Conservation (phyloP, 2,888 invertebrate species). For the Torymus tubicola region DNA sequence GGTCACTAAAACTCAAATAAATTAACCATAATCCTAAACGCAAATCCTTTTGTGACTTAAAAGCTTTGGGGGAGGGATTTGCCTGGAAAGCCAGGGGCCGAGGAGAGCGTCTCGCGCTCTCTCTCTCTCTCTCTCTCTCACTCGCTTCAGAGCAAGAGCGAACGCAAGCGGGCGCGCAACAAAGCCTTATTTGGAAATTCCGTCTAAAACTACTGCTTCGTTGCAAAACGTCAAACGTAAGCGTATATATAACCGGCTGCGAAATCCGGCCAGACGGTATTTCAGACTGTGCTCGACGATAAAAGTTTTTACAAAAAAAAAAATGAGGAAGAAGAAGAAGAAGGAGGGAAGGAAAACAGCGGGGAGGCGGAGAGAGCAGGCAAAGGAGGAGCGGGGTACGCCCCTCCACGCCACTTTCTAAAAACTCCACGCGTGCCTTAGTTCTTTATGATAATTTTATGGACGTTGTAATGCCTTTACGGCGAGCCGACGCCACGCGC, state of each 20-base stretch:
- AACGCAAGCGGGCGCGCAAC: slow-evolving; percentile 34
- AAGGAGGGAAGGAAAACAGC: not conserved
- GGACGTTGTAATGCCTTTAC: not conserved
- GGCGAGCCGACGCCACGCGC: not conserved
- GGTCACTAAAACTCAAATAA: slow-evolving; percentile 59
- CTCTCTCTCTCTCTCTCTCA: too few species aligned
- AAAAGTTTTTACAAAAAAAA: slow-evolving; percentile 39
- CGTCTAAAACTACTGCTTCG: slow-evolving; percentile 48
- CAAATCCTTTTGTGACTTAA: slow-evolving; percentile 58
- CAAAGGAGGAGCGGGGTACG: not conserved
- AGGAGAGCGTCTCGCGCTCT: too few species aligned
- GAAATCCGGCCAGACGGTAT: slow-evolving; percentile 44
- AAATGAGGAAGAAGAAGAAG: not conserved
- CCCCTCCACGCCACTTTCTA: not conserved
- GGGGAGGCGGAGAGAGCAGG: not conserved
- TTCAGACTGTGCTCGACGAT: slow-evolving; percentile 45
- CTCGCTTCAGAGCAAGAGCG: too few species aligned
- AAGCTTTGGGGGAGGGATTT: slow-evolving; percentile 53
- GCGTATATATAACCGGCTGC: slow-evolving; percentile 36
- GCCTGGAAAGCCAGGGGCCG: slow-evolving; percentile 28
- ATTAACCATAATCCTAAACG: slow-evolving; percentile 57
- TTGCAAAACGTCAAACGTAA: slow-evolving; percentile 53
- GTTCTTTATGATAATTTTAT: slow-evolving; percentile 34
- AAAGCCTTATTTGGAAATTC: slow-evolving; percentile 57
- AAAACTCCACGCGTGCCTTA: slow-evolving; percentile 4